phyloP scores from a whole-genome alignment of 1,140 invertebrate species.

The Druon quercuslanigerum region DNA sequence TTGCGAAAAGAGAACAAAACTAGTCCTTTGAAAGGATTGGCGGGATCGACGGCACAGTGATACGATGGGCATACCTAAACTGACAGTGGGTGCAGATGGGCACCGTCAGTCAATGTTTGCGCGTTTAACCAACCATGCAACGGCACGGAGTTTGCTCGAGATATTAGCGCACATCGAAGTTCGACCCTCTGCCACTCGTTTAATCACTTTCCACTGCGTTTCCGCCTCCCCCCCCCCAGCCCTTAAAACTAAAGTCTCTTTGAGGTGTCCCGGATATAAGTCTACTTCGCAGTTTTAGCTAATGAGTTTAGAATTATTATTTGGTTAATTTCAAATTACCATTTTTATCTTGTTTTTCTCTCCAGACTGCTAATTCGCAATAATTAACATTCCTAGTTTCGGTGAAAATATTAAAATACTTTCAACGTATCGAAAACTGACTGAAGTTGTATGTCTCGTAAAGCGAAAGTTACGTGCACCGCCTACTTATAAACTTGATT shows the following conservation, averaged over 20 bases:
- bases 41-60: not conserved
- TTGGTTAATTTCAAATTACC: constrained; percentile 33
- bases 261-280: not conserved
- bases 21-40: not conserved
- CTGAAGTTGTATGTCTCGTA: too few relatives aligned
- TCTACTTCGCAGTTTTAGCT: constrained; percentile 14
- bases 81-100: constrained; percentile 43
- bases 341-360: not conserved
- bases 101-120: constrained; percentile 69
- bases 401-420: not conserved
- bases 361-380: not conserved
- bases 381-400: not conserved
- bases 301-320: constrained; percentile 33
- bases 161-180: constrained; percentile 61
- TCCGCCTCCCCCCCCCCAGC: constrained; percentile 38
- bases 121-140: constrained; percentile 66
- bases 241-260: constrained; percentile 32
- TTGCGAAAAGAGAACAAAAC: constrained; percentile 9
- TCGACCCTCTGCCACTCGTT: constrained; percentile 55
- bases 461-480: too few relatives aligned
- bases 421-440: too few relatives aligned
- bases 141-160: constrained; percentile 59
- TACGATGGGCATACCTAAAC: constrained; percentile 38
- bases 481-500: too few relatives aligned
- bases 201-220: constrained; percentile 60